Base-by-base conservation (phyloP, 2,888 invertebrate species). In the Adineta ricciae region DNA sequence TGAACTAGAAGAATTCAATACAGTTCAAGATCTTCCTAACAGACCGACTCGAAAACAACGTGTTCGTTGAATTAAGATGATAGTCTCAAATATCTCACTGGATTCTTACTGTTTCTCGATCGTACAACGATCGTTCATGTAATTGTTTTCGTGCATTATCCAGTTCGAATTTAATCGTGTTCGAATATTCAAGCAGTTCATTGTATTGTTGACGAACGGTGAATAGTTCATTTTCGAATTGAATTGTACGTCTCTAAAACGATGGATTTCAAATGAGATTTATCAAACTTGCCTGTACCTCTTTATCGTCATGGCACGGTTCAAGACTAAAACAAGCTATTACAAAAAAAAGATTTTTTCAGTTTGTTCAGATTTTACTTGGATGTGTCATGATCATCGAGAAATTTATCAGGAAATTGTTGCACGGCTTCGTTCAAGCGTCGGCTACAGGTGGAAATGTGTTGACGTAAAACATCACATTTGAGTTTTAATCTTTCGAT, bases 391-490 rank as follows among this genome's bases (percentile, higher is more conserved):
- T 14, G 32, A 64, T 64, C 64, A 64, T 64, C 32, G 11, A 7
- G 24, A n/a, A 41, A 14, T 14, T 38, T 41, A 41, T 36, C 19
- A 4, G 41, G 41, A 41, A 21, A 8, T 41, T 78, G 78, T 24
- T 78, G 8, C 4, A 41, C n/a, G 24, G 11, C 41, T 78, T 78
- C 78, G 19, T n/a, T 19, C 41, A 78, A 78, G 38, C 78, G 78
- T 41, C 32, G 24, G 41, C 41, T 78, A 78, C 78, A 78, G 38
- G 78, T 41, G 16, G 0, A 14, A 41, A 78, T 78, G 41, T 78
- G 78, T 78, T 24, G n/a, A 24, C 78, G 78, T 78, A 78, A 78
- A 41, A 78, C 78, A 41, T 78, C 78, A 78, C 78, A 78, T 78
- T 78, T 78, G 38, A 78, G 41, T 78, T 78, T 78, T n/a, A 78